Evolutionary conservation across 2,888 invertebrate species (phyloP).

Genomic region (Eugnorisma glareosa): DNA sequence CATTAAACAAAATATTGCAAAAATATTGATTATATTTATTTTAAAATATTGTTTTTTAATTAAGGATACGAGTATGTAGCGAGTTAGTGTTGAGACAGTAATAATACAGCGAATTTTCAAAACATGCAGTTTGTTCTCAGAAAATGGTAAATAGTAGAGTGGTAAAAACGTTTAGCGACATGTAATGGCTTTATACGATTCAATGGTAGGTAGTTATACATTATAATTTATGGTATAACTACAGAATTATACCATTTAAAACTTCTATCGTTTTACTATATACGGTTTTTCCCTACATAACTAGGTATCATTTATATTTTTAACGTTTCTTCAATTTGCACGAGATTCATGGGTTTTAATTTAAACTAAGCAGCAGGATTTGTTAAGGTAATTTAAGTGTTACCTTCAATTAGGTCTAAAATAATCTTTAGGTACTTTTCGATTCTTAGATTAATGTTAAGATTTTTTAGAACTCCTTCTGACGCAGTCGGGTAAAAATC

Average conservation of each 20-base stretch:
- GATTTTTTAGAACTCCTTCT: too few relatives aligned
- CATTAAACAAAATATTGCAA: too few relatives aligned
- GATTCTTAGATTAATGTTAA: not conserved
- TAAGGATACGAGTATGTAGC: too few relatives aligned
- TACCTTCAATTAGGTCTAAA: not conserved
- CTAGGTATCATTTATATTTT: slow-evolving; percentile 15
- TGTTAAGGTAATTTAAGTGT: not conserved
- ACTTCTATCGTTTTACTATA: not conserved
- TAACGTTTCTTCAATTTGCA: not conserved
- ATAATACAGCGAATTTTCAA: slow-evolving; percentile 29
- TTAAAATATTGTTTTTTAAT: too few relatives aligned
- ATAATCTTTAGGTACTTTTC: not conserved
- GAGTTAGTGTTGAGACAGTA: not conserved
- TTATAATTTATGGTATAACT: slow-evolving; percentile 30
- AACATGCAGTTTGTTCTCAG: slow-evolving; percentile 19
- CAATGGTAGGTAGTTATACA: slow-evolving; percentile 7
- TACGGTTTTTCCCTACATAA: not conserved
- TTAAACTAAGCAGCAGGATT: not conserved
- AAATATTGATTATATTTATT: too few relatives aligned
- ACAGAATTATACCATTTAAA: slow-evolving; percentile 18
- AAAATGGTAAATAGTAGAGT: slow-evolving; percentile 24
- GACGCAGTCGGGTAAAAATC: too few relatives aligned
- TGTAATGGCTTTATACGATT: slow-evolving; percentile 33
- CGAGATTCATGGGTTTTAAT: not conserved
- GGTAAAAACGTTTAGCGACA: slow-evolving; percentile 26